Evolutionary conservation across 2,888 invertebrate species (phyloP).

Genomic region (Heteromurus nitidus): DNA sequence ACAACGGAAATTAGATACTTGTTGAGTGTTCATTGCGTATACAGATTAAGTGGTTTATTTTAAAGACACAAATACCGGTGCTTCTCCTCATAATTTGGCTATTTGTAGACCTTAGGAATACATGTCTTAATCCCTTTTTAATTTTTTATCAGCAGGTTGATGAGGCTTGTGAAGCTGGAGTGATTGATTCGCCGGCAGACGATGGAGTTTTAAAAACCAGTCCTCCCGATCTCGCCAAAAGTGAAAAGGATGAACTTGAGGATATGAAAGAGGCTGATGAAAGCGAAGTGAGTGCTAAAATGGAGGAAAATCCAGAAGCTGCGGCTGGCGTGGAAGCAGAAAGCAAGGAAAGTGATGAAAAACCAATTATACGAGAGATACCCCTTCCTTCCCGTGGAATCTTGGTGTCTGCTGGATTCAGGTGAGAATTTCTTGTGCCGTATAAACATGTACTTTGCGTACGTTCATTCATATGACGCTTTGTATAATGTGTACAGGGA

Average conservation of each 20-base stretch:
- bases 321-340: conserved; percentile 15
- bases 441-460: too few relatives aligned
- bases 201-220: too few relatives aligned
- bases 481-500: conserved; percentile 28
- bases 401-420: conserved; percentile 78
- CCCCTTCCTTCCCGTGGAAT: conserved; percentile 76
- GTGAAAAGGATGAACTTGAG: conserved; percentile 31
- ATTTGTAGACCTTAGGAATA: too few relatives aligned
- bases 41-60: too few relatives aligned
- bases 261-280: conserved; percentile 62
- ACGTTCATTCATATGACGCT: too few relatives aligned
- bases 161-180: background rate
- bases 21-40: too few relatives aligned
- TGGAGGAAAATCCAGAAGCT: conserved; percentile 5
- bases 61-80: too few relatives aligned
- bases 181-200: too few relatives aligned
- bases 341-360: conserved; percentile 19
- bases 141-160: conserved; percentile 14
- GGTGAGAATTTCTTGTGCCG: conserved; percentile 74
- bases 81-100: too few relatives aligned
- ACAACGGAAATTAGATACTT: too few relatives aligned
- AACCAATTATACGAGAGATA: background rate
- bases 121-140: background rate
- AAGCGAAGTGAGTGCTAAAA: conserved; percentile 29
- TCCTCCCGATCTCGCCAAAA: too few relatives aligned